Evolutionary conservation across 1,140 invertebrate genomes (phyloP), one percentile per base, ranked within the genome.

Genomic region (Elymnias hypermnestra): DNA sequence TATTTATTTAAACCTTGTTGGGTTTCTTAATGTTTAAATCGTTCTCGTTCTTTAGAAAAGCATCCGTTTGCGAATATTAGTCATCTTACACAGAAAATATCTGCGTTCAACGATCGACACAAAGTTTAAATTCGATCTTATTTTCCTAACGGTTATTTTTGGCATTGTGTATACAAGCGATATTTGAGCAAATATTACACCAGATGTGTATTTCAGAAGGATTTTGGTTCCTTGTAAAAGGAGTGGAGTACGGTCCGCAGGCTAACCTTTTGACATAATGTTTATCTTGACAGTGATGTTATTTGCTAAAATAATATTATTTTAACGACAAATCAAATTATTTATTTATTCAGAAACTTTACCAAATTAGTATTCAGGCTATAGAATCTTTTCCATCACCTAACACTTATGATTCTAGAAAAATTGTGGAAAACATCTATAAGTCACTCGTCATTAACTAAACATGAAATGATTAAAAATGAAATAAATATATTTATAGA

Each of bases 291-390:
- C 37, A 12, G 21, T 35, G 9, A 28, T 9, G 15, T 23, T 21
- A 23, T 41, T 41, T 36, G 38, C 46, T 22, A 49, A 41, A 49
- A 49, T 41, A 41, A 49, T 41, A 33, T 49, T 49, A 49, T 36
- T 44, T 13, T 36, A n/a, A n/a, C n/a, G n/a, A n/a, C n/a, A n/a
- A n/a, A n/a, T n/a, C n/a, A n/a, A n/a, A n/a, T n/a, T n/a, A n/a
- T n/a, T n/a, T n/a, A n/a, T n/a, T n/a, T n/a, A n/a, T n/a, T n/a
- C n/a, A n/a, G n/a, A n/a, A n/a, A n/a, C n/a, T n/a, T n/a, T n/a
- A n/a, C n/a, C n/a, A n/a, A n/a, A n/a, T n/a, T n/a, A n/a, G n/a
- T n/a, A n/a, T n/a, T n/a, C n/a, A n/a, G n/a, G n/a, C n/a, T n/a
- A n/a, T n/a, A n/a, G n/a, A n/a, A n/a, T n/a, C n/a, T n/a, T n/a